These are phyloP conservation scores for Esperia sulphurella DNA, from an alignment of 2,888 invertebrate species.

Conservation along the genomic window DNA sequence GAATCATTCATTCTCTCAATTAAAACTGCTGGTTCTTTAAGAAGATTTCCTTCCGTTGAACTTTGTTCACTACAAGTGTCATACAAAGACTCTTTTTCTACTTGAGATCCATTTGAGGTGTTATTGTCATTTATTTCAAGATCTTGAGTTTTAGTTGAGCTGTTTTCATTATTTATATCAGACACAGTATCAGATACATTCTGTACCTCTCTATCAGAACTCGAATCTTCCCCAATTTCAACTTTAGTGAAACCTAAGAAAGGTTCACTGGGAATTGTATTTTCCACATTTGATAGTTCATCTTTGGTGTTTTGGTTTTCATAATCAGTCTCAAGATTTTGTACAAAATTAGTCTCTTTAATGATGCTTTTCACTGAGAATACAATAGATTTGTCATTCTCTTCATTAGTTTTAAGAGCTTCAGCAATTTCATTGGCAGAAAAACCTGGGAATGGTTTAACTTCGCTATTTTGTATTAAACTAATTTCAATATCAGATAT, in stretches of 20 bases:
- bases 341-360: not conserved
- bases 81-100: slow-evolving; percentile 46
- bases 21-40: slow-evolving; percentile 37
- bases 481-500: slow-evolving; percentile 18
- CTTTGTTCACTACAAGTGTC: slow-evolving; percentile 56
- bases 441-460: slow-evolving; percentile 47
- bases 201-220: not conserved
- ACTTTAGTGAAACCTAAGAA: slow-evolving; percentile 14
- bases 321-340: not conserved
- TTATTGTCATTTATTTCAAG: not conserved
- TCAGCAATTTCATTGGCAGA: slow-evolving; percentile 14
- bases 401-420: slow-evolving; percentile 5
- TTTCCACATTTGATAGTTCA: not conserved
- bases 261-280: slow-evolving; percentile 13
- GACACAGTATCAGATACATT: not conserved
- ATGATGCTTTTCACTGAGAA: slow-evolving; percentile 1
- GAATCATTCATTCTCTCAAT: slow-evolving; percentile 49
- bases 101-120: slow-evolving; percentile 11
- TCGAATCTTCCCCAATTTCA: slow-evolving; percentile 8
- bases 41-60: slow-evolving; percentile 11
- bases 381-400: slow-evolving; percentile 7
- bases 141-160: slow-evolving; percentile 12
- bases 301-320: not conserved
- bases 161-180: not conserved
- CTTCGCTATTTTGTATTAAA: slow-evolving; percentile 35